Evolutionary conservation across 2,797 vertebrate species (phyloP).

Genomic region (Manis pentadactyla): DNA sequence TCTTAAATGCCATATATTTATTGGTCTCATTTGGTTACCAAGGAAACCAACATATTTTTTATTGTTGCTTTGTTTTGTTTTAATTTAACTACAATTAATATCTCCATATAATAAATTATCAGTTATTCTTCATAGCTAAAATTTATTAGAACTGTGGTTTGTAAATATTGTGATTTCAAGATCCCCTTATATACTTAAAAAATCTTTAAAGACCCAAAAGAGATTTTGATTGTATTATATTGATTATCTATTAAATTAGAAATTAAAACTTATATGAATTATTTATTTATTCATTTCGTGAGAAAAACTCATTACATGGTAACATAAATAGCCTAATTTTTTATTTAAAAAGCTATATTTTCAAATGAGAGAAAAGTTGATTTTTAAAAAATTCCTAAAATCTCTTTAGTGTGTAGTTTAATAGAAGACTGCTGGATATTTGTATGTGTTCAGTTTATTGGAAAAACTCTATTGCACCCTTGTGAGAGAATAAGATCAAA

Average conservation of each 20-base stretch:
- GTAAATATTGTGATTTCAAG: neutral
- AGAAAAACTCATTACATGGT: neutral
- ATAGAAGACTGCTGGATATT: neutral
- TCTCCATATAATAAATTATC: neutral
- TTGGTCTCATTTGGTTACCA: neutral
- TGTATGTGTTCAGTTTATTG: neutral
- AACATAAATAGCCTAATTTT: neutral
- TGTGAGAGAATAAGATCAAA: neutral
- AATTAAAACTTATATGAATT: neutral
- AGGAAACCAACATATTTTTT: neutral
- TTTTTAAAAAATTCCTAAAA: neutral
- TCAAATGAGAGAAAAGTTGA: neutral
- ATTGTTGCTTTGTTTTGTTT: neutral
- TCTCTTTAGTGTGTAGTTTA: neutral
- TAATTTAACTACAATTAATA: neutral
- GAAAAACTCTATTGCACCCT: neutral
- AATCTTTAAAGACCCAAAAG: neutral
- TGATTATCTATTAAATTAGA: neutral
- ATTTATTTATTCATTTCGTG: neutral
- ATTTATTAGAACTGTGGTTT: neutral
- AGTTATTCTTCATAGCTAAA: constrained; percentile 10
- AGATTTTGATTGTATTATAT: neutral
- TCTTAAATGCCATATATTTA: neutral
- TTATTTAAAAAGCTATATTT: neutral
- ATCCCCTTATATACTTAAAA: neutral